A percentile compares a stretch with the other conserved stretches of the same genome.
Evolutionary conservation across 2,888 invertebrate species (phyloP).

Genomic region (Petrolisthes manimaculis): DNA sequence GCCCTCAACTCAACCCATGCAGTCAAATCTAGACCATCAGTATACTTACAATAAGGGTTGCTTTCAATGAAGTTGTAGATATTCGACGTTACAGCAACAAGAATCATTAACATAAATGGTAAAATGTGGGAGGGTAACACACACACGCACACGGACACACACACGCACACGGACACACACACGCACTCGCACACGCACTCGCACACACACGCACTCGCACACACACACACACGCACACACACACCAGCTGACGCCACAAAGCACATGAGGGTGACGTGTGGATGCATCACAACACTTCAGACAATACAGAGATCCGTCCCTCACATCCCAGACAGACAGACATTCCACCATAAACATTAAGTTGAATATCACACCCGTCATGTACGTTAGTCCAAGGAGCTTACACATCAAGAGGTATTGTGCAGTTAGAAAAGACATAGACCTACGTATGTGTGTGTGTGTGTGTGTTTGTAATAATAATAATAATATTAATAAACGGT

Average conservation of each 20-base stretch:
- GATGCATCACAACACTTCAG: background rate
- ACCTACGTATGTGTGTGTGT: conserved; percentile 7
- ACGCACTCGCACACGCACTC: conserved; percentile 10
- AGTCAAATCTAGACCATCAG: too few relatives aligned
- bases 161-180: background rate
- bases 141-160: background rate
- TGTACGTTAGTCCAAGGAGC: background rate
- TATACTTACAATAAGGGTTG: too few relatives aligned
- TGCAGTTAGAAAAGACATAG: background rate
- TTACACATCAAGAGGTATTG: background rate
- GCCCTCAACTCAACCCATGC: too few relatives aligned
- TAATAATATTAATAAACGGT: background rate
- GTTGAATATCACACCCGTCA: too few relatives aligned
- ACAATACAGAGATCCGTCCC: too few relatives aligned
- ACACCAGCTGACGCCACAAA: too few relatives aligned
- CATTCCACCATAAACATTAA: too few relatives aligned
- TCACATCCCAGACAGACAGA: too few relatives aligned
- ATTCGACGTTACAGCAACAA: too few relatives aligned
- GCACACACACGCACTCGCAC: conserved; percentile 23
- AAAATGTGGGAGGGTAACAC: background rate
- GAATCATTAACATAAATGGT: too few relatives aligned
- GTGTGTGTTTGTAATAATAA: background rate
- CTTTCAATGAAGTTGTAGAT: too few relatives aligned
- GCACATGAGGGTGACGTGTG: too few relatives aligned
- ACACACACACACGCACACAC: background rate